Evolutionary conservation across 2,113 vertebrate genomes (phyloP).

Genomic region (Empidonax alnorum): DNA sequence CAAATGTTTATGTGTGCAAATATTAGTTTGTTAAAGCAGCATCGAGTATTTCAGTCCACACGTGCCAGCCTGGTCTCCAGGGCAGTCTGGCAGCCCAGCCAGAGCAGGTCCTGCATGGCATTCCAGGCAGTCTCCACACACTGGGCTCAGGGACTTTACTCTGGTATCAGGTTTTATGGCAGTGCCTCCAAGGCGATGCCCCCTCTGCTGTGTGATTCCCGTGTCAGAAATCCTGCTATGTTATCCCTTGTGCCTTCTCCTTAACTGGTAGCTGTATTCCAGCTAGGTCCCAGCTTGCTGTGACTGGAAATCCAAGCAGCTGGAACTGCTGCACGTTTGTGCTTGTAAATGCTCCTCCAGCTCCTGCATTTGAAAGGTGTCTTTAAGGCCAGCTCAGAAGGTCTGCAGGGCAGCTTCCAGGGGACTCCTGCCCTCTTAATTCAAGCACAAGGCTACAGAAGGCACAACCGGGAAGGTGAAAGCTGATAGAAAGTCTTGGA

Average conservation of each 20-base stretch:
- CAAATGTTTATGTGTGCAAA: conserved; percentile 22
- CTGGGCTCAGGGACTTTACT: fast-evolving
- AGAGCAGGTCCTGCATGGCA: neutral
- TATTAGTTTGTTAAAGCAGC: conserved; percentile 41
- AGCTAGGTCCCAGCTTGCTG: neutral
- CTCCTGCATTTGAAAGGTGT: neutral
- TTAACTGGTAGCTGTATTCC: neutral
- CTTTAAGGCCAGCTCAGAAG: neutral
- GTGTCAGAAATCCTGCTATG: neutral
- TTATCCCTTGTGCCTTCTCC: neutral
- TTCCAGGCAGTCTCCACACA: neutral
- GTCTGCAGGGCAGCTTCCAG: neutral
- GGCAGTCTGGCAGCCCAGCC: neutral
- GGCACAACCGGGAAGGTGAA: neutral
- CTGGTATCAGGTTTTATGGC: neutral
- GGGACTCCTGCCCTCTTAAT: neutral
- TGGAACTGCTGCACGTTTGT: neutral
- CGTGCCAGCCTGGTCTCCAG: neutral
- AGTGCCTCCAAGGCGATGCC: neutral
- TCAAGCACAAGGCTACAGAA: neutral
- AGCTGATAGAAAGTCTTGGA: neutral
- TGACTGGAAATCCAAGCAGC: neutral
- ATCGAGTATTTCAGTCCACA: neutral
- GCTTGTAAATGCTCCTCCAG: neutral
- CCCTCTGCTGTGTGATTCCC: neutral